phyloP scores from a whole-genome alignment of 2,797 vertebrate genomes.

The Hoplostethus atlanticus region DNA sequence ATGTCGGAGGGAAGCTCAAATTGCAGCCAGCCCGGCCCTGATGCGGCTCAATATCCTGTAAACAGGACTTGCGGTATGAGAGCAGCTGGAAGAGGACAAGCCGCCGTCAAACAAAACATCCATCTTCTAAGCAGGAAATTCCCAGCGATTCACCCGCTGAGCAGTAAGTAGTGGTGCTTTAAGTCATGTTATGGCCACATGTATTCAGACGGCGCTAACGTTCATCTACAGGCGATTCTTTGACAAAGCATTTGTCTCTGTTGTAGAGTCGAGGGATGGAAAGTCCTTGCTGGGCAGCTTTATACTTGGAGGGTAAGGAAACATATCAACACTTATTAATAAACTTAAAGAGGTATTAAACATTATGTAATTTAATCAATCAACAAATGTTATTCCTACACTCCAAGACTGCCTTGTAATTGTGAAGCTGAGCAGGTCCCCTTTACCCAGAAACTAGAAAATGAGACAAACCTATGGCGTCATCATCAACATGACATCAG shows the following conservation, averaged over 20 bases:
- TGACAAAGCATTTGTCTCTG: conserved; percentile 25
- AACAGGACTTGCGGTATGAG: conserved; percentile 52
- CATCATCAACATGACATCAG: too few species aligned
- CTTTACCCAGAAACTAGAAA: too few species aligned
- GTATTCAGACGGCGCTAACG: background rate
- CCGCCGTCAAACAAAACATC: conserved; percentile 32
- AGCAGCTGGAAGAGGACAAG: conserved; percentile 50
- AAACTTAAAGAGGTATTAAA: background rate
- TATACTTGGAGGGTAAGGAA: conserved; percentile 65
- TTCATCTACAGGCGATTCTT: conserved; percentile 1
- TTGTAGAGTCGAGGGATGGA: conserved; percentile 62
- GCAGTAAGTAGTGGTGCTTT: conserved; percentile 42
- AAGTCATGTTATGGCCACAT: too few species aligned
- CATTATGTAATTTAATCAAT: too few species aligned
- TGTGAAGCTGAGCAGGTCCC: too few species aligned
- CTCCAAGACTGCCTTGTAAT: too few species aligned
- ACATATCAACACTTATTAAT: background rate
- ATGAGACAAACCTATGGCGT: too few species aligned
- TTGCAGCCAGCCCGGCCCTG: conserved; percentile 59
- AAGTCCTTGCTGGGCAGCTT: conserved; percentile 50
- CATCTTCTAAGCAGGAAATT: conserved; percentile 36
- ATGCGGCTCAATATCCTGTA: conserved; percentile 9
- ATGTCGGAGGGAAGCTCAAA: conserved; percentile 33
- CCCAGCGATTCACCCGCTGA: background rate
- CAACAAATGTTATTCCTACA: too few species aligned